phyloP scores from a whole-genome alignment of 2,797 vertebrate species.

The Melanotaenia trifasciata region DNA sequence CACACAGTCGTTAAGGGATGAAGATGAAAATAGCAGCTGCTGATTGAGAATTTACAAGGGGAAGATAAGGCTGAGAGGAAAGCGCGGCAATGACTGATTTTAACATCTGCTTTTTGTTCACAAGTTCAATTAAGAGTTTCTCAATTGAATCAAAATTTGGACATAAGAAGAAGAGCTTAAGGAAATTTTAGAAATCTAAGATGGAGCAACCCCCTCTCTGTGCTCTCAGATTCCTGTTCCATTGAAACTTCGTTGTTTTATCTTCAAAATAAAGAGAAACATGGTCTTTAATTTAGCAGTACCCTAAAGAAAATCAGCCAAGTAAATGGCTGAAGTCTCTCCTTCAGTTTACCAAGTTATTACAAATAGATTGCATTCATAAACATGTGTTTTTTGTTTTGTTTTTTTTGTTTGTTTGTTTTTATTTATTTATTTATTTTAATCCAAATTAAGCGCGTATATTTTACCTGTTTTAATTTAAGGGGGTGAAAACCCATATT shows the following conservation, averaged over 20 bases:
- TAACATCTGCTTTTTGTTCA: not conserved
- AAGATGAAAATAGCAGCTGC: not conserved
- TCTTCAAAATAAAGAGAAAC: not conserved
- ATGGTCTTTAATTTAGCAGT: not conserved
- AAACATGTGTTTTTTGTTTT: not conserved
- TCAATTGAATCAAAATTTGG: not conserved
- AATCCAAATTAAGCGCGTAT: not conserved
- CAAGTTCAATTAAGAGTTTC: not conserved
- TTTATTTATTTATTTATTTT: too few relatives aligned
- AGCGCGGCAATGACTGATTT: not conserved
- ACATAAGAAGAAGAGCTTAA: not conserved
- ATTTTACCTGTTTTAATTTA: not conserved
- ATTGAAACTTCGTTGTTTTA: not conserved
- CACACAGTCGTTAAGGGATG: not conserved
- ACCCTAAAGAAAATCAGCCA: not conserved
- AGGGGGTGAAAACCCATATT: not conserved
- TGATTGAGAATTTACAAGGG: not conserved
- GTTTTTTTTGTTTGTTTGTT: too few relatives aligned
- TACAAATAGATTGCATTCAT: not conserved
- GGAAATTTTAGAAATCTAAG: not conserved
- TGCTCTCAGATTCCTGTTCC: not conserved
- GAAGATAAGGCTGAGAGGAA: slow-evolving; percentile 35
- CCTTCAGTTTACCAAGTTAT: not conserved
- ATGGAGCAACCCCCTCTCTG: not conserved
- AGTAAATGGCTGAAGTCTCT: not conserved